These are phyloP conservation scores for Psettodes erumei DNA, from an alignment of 2,113 vertebrate species.

Conservation along the genomic window DNA sequence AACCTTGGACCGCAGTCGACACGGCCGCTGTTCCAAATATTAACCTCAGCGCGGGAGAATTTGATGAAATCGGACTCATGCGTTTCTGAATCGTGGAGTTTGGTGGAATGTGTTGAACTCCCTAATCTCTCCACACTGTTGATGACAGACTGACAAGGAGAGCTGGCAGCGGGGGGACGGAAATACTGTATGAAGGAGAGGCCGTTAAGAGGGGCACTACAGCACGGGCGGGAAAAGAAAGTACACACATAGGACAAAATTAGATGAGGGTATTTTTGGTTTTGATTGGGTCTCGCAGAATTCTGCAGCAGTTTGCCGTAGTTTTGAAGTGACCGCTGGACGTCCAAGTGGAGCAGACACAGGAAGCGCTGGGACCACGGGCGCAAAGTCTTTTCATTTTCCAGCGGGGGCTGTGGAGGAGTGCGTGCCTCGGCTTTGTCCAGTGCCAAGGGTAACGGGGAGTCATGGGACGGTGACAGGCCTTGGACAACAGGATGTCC, in stretches of 20 bases:
- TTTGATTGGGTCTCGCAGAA: background rate
- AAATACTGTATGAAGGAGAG: constrained; percentile 26
- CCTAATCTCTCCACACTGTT: constrained; percentile 33
- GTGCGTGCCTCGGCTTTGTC: constrained; percentile 19
- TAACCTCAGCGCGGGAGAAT: constrained; percentile 40
- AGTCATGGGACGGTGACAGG: constrained; percentile 48
- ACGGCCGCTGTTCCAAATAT: constrained; percentile 36
- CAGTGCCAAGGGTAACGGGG: constrained; percentile 59
- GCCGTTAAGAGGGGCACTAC: constrained; percentile 28
- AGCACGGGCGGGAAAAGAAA: constrained; percentile 4
- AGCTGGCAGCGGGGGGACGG: constrained; percentile 32
- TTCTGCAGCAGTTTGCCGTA: constrained; percentile 19
- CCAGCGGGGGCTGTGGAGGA: constrained; percentile 4
- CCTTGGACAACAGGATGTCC: constrained; percentile 85
- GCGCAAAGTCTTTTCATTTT: constrained; percentile 16
- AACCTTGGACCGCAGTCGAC: constrained; percentile 21
- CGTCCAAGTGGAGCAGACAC: background rate
- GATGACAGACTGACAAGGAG: constrained; percentile 53
- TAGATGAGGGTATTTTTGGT: constrained; percentile 30
- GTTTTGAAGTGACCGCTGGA: constrained; percentile 17
- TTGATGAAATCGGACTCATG: constrained; percentile 56
- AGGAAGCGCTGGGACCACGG: constrained; percentile 40
- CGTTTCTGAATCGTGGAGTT: constrained; percentile 33
- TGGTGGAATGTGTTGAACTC: constrained; percentile 43
- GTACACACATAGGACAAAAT: constrained; percentile 11